phyloP scores from a whole-genome alignment of 2,888 invertebrate genomes.

The Serripes groenlandicus region DNA sequence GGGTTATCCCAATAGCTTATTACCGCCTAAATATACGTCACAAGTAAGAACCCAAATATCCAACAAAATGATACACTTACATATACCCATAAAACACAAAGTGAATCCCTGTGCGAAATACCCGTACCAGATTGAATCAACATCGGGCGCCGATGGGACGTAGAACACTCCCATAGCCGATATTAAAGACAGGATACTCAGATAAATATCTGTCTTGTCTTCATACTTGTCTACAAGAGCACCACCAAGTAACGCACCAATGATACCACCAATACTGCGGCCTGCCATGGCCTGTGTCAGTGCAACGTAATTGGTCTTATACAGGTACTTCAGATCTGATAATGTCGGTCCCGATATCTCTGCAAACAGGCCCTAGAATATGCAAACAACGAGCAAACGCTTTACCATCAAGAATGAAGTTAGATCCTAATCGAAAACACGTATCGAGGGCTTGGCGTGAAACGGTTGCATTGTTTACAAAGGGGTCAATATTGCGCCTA shows the following conservation, averaged over 20 bases:
- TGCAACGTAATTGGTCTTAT: constrained; percentile 25
- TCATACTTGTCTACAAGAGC: constrained; percentile 23
- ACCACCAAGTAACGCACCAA: constrained; percentile 28
- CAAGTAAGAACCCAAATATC: too few relatives aligned
- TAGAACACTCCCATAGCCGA: neutral
- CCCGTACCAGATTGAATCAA: constrained; percentile 19
- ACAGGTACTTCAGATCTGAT: constrained; percentile 32
- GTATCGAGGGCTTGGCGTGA: too few relatives aligned
- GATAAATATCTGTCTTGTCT: neutral
- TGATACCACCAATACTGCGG: constrained; percentile 25
- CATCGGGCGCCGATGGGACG: constrained; percentile 12
- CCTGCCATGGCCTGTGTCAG: constrained; percentile 21
- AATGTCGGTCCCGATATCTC: constrained; percentile 36
- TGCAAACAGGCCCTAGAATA: constrained; percentile 28
- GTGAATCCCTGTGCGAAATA: constrained; percentile 20
- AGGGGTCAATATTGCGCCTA: too few relatives aligned
- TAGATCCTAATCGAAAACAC: too few relatives aligned
- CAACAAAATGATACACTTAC: constrained; percentile 21
- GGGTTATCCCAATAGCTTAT: too few relatives aligned
- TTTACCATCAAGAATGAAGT: too few relatives aligned
- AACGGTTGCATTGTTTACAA: too few relatives aligned
- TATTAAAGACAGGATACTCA: neutral
- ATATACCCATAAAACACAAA: constrained; percentile 16
- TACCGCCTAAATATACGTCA: too few relatives aligned
- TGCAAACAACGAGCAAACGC: too few relatives aligned